Conservation (phyloP, 2,113 vertebrate species). For the Tiliqua scincoides region DNA sequence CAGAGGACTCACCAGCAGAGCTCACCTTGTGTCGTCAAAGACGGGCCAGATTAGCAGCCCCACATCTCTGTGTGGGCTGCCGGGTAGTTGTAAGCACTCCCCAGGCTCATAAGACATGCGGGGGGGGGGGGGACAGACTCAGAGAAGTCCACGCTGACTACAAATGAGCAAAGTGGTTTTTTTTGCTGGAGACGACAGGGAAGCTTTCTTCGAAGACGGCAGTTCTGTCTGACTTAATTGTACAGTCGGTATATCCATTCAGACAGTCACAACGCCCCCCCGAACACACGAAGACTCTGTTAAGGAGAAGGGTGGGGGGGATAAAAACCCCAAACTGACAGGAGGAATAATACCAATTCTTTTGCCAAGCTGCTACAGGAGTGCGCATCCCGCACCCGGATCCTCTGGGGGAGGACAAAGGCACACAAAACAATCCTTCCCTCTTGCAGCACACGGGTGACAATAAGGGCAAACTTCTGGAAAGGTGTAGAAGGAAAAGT, state of each 20-base stretch:
- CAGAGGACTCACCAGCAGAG: no score
- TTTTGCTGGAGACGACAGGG: background rate
- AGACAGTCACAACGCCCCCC: background rate
- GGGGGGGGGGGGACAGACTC: no score
- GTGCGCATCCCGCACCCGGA: background rate
- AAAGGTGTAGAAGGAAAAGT: constrained; percentile 20
- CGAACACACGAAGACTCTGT: constrained; percentile 5
- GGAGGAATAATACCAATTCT: background rate
- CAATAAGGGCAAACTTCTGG: constrained; percentile 20
- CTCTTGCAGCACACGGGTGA: background rate
- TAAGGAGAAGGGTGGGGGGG: background rate
- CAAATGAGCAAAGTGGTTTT: constrained; percentile 21
- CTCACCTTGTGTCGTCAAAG: no score
- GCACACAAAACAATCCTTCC: background rate
- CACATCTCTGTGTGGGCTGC: no score
- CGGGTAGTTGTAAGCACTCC: no score
- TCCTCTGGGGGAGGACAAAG: background rate
- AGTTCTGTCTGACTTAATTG: constrained; percentile 30
- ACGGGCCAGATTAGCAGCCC: no score
- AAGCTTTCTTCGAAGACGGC: constrained; percentile 11
- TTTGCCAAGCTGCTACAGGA: background rate
- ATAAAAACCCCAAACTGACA: background rate
- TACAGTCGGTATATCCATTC: constrained; percentile 16
- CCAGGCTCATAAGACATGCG: no score
- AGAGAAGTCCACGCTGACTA: background rate